Percentiles rank a stretch among this genome's conserved stretches.
Conservation (phyloP, 2,888 invertebrate species). For the Polydrusus tereticollis region DNA sequence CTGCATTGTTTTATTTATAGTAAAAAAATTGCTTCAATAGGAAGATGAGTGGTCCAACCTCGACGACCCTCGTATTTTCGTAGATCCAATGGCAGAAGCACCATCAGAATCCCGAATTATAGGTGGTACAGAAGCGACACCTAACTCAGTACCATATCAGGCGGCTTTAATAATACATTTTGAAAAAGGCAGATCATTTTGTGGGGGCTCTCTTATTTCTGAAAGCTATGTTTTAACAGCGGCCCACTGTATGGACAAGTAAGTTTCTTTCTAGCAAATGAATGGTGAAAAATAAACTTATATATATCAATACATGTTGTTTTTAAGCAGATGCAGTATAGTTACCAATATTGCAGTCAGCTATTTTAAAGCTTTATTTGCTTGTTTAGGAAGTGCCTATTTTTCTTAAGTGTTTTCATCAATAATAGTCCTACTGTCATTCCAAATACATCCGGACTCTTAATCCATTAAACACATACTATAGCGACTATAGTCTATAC, state of each 20-base stretch:
- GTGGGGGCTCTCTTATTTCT: conserved; percentile 51
- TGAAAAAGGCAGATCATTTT: conserved; percentile 38
- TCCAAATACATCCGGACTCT: conserved; percentile 50
- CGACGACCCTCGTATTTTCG: conserved; percentile 23
- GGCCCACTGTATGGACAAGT: conserved; percentile 50
- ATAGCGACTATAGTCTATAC: too few relatives aligned
- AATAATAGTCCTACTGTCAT: conserved; percentile 53
- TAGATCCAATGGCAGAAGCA: conserved; percentile 26
- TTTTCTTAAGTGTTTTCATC: conserved; percentile 42
- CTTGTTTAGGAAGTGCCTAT: conserved; percentile 46
- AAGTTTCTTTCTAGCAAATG: too few relatives aligned
- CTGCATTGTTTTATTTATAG: too few relatives aligned
- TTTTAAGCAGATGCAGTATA: background rate
- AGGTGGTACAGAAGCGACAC: conserved; percentile 36
- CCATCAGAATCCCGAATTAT: conserved; percentile 34
- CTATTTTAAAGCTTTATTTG: too few relatives aligned
- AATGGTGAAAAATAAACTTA: background rate
- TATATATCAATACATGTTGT: background rate
- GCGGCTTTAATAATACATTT: conserved; percentile 37
- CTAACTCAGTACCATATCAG: conserved; percentile 41
- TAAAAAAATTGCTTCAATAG: conserved; percentile 4
- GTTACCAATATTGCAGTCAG: too few relatives aligned
- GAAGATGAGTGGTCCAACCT: conserved; percentile 27
- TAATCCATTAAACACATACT: conserved; percentile 45
- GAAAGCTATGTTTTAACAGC: conserved; percentile 50